A percentile compares a stretch with the other conserved stretches of the same genome.
phyloP scores from a whole-genome alignment of 2,113 vertebrate species.

The Nothoprocta pentlandii region DNA sequence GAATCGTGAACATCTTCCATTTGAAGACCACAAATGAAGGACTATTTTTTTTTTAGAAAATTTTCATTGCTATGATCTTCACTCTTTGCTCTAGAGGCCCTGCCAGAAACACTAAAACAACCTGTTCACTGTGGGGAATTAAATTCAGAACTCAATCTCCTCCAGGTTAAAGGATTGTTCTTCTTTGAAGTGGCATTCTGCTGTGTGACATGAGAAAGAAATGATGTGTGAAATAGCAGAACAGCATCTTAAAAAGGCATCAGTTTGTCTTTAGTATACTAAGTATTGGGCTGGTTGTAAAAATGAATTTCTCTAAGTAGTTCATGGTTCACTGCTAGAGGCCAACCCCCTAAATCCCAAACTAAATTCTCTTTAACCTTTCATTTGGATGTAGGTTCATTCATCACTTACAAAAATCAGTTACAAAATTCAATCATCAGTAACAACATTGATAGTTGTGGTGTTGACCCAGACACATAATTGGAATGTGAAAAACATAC shows the following conservation, averaged over 20 bases:
- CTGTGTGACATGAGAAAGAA: not conserved
- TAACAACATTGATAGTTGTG: not conserved
- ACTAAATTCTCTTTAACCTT: not conserved
- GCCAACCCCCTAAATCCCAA: not conserved
- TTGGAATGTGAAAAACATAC: not conserved
- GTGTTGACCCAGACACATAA: not conserved
- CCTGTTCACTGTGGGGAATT: not conserved
- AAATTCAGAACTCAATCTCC: not conserved
- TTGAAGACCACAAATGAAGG: not conserved
- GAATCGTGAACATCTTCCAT: not conserved
- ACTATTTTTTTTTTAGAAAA: not conserved
- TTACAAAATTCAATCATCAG: not conserved
- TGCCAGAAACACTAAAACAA: not conserved
- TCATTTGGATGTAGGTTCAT: not conserved
- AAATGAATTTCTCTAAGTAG: slow-evolving; percentile 4
- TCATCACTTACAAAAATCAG: not conserved
- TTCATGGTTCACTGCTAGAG: not conserved
- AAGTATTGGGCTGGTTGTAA: not conserved
- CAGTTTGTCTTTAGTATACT: not conserved
- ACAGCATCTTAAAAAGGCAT: not conserved
- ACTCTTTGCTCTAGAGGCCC: not conserved
- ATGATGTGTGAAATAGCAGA: not conserved
- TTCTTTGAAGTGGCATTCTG: slow-evolving; percentile 27
- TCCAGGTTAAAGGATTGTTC: slow-evolving; percentile 21
- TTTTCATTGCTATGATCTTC: not conserved